Percentiles rank a stretch among this genome's conserved stretches.
Evolutionary conservation across 2,113 vertebrate species (phyloP).

Genomic region (Gnathonemus longibarbis): DNA sequence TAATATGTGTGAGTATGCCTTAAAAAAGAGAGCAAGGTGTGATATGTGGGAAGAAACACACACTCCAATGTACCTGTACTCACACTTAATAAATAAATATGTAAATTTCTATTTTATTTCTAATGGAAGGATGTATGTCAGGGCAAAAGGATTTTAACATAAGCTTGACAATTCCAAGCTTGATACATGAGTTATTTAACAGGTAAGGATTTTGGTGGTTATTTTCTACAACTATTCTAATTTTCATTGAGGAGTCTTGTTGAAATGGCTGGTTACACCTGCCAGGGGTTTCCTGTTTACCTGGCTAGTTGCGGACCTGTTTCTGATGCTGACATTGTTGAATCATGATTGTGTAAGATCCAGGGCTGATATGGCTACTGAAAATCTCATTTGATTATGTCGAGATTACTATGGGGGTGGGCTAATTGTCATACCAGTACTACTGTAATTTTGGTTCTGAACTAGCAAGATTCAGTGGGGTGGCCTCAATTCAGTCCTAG

Average conservation of each 20-base stretch:
- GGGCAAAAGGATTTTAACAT: not conserved
- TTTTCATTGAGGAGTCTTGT: not conserved
- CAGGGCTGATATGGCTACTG: not conserved
- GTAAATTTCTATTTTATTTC: not conserved
- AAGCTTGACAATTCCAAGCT: not conserved
- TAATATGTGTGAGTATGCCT: not conserved
- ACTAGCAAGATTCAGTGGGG: not conserved
- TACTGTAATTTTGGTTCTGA: not conserved
- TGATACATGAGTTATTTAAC: not conserved
- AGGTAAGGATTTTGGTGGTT: not conserved
- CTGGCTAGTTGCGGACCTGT: not conserved
- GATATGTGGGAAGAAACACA: not conserved
- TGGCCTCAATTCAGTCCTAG: not conserved
- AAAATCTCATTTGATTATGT: not conserved
- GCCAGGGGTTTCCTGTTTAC: not conserved
- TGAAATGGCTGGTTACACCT: not conserved
- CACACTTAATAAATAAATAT: not conserved
- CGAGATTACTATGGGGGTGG: not conserved
- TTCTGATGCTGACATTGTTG: not conserved
- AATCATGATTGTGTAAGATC: not conserved
- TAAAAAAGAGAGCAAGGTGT: not conserved
- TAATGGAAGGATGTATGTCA: not conserved
- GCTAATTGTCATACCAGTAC: not conserved
- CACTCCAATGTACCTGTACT: not conserved
- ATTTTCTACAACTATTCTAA: not conserved